These are phyloP conservation scores for Idaea aversata DNA, from an alignment of 2,888 invertebrate species.

Conservation along the genomic window DNA sequence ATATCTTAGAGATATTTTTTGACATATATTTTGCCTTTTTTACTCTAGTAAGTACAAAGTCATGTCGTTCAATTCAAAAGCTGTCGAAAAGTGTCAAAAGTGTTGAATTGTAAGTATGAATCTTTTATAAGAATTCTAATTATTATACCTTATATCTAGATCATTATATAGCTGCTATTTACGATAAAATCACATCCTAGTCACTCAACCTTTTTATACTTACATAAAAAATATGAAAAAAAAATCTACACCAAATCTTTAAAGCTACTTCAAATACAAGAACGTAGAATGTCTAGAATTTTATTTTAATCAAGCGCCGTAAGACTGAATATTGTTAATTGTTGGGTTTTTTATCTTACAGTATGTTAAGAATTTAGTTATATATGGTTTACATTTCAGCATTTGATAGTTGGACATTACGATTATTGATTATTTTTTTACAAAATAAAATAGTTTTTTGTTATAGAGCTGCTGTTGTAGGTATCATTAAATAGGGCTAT, in stretches of 20 bases:
- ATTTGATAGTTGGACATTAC: slow-evolving; percentile 15
- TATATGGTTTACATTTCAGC: slow-evolving; percentile 12
- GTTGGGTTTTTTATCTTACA: slow-evolving; percentile 25
- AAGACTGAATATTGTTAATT: slow-evolving; percentile 42
- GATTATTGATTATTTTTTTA: background rate
- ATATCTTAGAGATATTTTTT: too few species aligned
- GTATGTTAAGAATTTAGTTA: slow-evolving; percentile 22
- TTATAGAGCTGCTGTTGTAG: background rate
- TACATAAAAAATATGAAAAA: slow-evolving; percentile 11
- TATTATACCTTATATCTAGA: slow-evolving; percentile 13
- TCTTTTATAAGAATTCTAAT: background rate
- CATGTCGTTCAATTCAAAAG: too few species aligned
- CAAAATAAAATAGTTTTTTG: background rate
- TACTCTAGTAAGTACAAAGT: too few species aligned
- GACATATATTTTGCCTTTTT: too few species aligned
- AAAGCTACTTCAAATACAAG: slow-evolving; percentile 16
- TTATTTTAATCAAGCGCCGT: slow-evolving; percentile 29
- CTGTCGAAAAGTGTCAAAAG: too few species aligned
- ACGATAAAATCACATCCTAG: slow-evolving; percentile 29
- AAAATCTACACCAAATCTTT: slow-evolving; percentile 24
- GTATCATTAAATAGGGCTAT: background rate
- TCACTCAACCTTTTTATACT: slow-evolving; percentile 32
- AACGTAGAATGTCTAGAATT: slow-evolving; percentile 26
- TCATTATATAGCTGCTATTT: slow-evolving; percentile 8
- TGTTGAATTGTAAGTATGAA: background rate